Evolutionary conservation across 2,797 vertebrate species (phyloP).

Genomic region (Poeciliopsis gracilis): DNA sequence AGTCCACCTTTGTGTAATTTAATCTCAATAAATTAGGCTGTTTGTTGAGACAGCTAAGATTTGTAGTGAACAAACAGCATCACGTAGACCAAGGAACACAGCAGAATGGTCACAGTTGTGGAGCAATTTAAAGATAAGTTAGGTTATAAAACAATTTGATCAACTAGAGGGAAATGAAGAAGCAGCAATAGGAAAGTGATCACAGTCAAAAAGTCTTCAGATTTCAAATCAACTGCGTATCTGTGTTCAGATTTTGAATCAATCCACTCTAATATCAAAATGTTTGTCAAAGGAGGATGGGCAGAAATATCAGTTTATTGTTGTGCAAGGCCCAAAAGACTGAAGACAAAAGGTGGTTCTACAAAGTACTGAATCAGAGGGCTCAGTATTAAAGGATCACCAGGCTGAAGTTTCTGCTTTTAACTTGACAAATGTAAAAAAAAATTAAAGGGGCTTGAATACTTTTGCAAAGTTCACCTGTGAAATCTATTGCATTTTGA

Average conservation of each 20-base stretch:
- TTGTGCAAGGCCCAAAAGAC: neutral
- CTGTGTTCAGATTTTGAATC: neutral
- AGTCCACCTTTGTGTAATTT: neutral
- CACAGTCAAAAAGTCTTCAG: neutral
- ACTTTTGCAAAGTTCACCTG: slow-evolving; percentile 12
- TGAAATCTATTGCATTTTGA: slow-evolving; percentile 32
- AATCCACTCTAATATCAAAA: neutral
- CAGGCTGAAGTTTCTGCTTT: neutral
- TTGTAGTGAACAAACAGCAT: neutral
- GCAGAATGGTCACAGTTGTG: neutral
- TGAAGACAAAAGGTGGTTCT: neutral
- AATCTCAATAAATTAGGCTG: neutral
- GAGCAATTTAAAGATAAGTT: neutral
- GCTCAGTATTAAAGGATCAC: neutral
- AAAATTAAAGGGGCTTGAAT: neutral
- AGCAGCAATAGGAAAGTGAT: neutral
- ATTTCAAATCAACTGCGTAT: neutral
- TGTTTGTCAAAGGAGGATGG: neutral
- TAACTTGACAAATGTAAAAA: neutral
- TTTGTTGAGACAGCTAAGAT: neutral
- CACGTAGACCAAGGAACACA: neutral
- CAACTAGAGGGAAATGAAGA: neutral
- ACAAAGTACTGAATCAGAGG: neutral
- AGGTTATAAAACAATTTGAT: neutral
- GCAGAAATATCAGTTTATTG: neutral